Base-by-base conservation (phyloP, 2,113 vertebrate species). In the Lampris megalopsis region DNA sequence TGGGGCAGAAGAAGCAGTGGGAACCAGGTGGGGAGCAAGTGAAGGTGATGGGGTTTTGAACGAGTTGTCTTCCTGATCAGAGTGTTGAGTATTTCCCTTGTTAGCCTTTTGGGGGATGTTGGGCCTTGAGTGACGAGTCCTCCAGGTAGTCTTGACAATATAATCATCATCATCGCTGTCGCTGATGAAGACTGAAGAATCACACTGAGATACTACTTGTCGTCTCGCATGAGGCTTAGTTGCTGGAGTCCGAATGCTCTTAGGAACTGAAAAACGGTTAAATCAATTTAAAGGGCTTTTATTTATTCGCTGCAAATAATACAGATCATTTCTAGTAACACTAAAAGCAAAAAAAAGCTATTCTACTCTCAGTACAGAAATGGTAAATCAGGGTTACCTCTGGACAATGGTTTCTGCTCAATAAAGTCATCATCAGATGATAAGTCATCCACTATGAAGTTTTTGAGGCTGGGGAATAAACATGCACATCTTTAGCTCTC, bases 361-460 rank as follows among this genome's bases (percentile, higher is more conserved):
- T 40, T 3, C 6, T 2, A 36, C 36, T 59, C 38, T 5, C 47
- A 63, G n/a, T 10, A 40, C 40, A 40, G 7, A 41, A n/a, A 6
- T 8, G 36, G 9, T 11, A 0, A 37, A 42, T 62, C 13, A 47
- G 5, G 49, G 36, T 79, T 86, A 93, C 93, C 93, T 91, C 88
- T 92, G 9, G 68, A 65, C 8, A 81, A 40, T 9, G 88, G 45
- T 80, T 90, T 94, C 9, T 84, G 43, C 43, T 86, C 71, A 42
- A 84, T 64, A 64, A 95, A 94, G 89, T 94, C 94, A 36, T 95
- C 93, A 41, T 91, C 94, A 43, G 94, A 94, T 37, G 83, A 93
- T 58, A 6, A 53, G 73, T 87, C 71, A n/a, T 91, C 75, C 58
- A 93, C 92, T 45, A 95, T 90, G 61, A 95, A 94, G 8, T 86